Evolutionary conservation across 1,140 invertebrate species (phyloP).

Genomic region (Aricia agestis): DNA sequence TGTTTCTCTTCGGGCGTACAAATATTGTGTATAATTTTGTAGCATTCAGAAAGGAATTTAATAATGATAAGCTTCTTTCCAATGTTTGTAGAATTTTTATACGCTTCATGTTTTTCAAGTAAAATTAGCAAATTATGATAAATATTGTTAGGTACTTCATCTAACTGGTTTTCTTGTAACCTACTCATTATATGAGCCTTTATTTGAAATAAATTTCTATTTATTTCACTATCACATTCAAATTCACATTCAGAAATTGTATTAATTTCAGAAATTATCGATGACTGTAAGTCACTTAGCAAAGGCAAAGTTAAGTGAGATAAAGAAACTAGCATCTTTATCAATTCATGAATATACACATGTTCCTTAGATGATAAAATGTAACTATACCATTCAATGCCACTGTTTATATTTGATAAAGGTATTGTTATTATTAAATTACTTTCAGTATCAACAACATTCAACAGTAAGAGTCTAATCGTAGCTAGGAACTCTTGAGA

Average conservation of each 20-base stretch:
- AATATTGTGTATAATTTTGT: slow-evolving; percentile 37
- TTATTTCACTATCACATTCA: background rate
- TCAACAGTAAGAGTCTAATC: background rate
- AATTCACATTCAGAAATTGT: background rate
- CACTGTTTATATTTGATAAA: slow-evolving; percentile 18
- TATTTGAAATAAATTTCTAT: slow-evolving; percentile 2
- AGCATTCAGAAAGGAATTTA: slow-evolving; percentile 56
- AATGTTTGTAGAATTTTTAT: slow-evolving; percentile 41
- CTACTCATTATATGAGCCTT: slow-evolving; percentile 12
- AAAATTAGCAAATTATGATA: slow-evolving; percentile 35
- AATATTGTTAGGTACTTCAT: slow-evolving; percentile 28
- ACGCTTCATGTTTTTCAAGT: slow-evolving; percentile 44
- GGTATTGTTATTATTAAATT: background rate
- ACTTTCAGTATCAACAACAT: background rate
- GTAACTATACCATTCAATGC: background rate
- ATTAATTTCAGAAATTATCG: background rate
- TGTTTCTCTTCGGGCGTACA: background rate
- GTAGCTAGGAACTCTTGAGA: background rate
- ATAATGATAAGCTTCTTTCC: slow-evolving; percentile 51
- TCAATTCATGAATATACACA: background rate
- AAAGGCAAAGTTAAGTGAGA: background rate
- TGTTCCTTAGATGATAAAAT: slow-evolving; percentile 2
- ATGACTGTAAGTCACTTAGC: background rate
- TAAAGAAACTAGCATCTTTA: background rate
- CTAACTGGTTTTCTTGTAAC: background rate